A percentile compares a stretch with the other conserved stretches of the same genome.
Conservation (phyloP, 2,797 vertebrate species). For the Enteromius fasciolatus region DNA sequence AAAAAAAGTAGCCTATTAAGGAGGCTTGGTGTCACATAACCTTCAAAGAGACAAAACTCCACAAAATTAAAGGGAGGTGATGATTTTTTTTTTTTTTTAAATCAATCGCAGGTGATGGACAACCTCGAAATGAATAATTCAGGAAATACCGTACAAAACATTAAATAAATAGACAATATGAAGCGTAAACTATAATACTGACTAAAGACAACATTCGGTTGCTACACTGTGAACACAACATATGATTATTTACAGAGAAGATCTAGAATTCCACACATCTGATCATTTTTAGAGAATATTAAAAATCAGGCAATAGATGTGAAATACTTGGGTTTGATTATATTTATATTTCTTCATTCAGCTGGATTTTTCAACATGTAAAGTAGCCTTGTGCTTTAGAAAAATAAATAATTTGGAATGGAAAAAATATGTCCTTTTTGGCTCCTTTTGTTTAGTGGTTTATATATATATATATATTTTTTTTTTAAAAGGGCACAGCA, state of each 20-base stretch:
- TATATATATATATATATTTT: too few relatives aligned
- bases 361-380: constrained; percentile 12
- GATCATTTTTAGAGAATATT: constrained; percentile 63
- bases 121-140: constrained; percentile 42
- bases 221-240: constrained; percentile 64
- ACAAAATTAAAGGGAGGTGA: constrained; percentile 1
- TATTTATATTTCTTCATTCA: constrained; percentile 51
- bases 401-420: constrained; percentile 58
- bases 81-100: not conserved
- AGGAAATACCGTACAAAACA: constrained; percentile 51
- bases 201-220: constrained; percentile 59
- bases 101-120: constrained; percentile 39
- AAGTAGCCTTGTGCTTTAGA: constrained; percentile 67
- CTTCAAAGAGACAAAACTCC: not conserved
- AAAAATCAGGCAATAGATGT: constrained; percentile 59
- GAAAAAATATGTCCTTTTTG: constrained; percentile 42
- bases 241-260: constrained; percentile 49
- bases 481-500: not conserved
- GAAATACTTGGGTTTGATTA: constrained; percentile 71
- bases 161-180: constrained; percentile 60
- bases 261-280: constrained; percentile 63
- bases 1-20: constrained; percentile 23
- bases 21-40: constrained; percentile 1
- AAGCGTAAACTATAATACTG: constrained; percentile 56
- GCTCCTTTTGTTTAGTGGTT: constrained; percentile 17